phyloP scores from a whole-genome alignment of 35 echinoderm and acorn worm genomes.

The Apostichopus japonicus region DNA sequence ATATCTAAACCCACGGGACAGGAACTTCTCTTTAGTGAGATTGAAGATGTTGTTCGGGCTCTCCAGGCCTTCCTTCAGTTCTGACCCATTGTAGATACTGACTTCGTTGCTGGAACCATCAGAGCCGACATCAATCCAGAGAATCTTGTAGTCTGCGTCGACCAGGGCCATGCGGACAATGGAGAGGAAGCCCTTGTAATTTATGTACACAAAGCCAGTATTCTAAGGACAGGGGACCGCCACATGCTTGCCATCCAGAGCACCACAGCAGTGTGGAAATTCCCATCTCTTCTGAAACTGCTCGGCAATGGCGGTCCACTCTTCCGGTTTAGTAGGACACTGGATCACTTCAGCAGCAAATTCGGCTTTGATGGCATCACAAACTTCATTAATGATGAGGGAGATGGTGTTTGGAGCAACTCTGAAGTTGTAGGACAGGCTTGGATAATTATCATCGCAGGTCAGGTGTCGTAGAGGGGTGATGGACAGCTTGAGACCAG shows the following conservation, averaged over 20 bases:
- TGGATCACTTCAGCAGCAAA: conserved; percentile 64
- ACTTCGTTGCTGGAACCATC: conserved; percentile 26
- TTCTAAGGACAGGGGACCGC: conserved; percentile 46
- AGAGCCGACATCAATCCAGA: conserved; percentile 20
- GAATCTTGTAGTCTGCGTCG: conserved; percentile 47
- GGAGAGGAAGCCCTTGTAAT: conserved; percentile 74
- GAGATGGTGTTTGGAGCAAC: conserved; percentile 55
- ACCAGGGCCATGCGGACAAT: conserved; percentile 46
- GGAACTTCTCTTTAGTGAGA: background rate
- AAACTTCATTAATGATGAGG: conserved; percentile 13
- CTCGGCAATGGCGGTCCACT: conserved; percentile 43
- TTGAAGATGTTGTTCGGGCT: background rate
- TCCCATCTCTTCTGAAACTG: conserved; percentile 61
- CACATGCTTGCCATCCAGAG: conserved; percentile 76
- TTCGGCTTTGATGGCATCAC: conserved; percentile 53
- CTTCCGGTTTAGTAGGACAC: conserved; percentile 24
- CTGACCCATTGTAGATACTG: background rate
- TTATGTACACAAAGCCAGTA: conserved; percentile 64
- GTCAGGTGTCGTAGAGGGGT: conserved; percentile 65
- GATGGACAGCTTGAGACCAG: conserved; percentile 48
- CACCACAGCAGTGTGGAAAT: conserved; percentile 72
- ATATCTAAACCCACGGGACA: background rate
- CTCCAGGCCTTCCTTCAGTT: background rate
- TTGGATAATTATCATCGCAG: conserved; percentile 49
- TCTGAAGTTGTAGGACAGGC: conserved; percentile 55